phyloP scores from a whole-genome alignment of 2,797 vertebrate genomes.

The Acanthornis magna region DNA sequence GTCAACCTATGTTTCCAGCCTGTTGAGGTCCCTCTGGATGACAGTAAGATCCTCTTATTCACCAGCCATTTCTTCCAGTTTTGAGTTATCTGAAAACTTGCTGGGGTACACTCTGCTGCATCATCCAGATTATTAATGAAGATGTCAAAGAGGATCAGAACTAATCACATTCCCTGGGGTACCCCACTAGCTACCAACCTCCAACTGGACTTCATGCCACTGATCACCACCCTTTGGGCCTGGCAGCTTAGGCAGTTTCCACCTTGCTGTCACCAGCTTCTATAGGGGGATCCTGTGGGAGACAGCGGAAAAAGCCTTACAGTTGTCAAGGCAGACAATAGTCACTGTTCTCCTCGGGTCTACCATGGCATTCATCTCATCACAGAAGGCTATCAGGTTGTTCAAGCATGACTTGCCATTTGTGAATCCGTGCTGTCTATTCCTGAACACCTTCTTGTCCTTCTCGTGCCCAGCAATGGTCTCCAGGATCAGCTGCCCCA shows the following conservation, averaged over 20 bases:
- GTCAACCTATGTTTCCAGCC: neutral
- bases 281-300: neutral
- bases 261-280: neutral
- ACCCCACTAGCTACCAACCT: neutral
- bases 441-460: neutral
- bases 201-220: neutral
- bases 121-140: neutral
- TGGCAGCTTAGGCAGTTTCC: neutral
- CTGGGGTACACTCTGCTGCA: neutral
- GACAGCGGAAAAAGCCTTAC: neutral
- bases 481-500: neutral
- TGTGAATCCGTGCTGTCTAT: neutral
- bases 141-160: neutral
- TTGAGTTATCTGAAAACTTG: neutral
- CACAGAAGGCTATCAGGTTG: neutral
- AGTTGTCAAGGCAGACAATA: neutral
- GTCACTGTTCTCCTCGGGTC: neutral
- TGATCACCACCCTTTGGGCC: neutral
- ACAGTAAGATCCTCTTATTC: neutral
- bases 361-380: neutral
- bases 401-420: neutral
- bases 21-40: neutral
- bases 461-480: neutral
- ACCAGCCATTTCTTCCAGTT: neutral
- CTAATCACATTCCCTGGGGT: neutral